Evolutionary conservation across 2,888 invertebrate species (phyloP).

Genomic region (Thereva nobilitata): DNA sequence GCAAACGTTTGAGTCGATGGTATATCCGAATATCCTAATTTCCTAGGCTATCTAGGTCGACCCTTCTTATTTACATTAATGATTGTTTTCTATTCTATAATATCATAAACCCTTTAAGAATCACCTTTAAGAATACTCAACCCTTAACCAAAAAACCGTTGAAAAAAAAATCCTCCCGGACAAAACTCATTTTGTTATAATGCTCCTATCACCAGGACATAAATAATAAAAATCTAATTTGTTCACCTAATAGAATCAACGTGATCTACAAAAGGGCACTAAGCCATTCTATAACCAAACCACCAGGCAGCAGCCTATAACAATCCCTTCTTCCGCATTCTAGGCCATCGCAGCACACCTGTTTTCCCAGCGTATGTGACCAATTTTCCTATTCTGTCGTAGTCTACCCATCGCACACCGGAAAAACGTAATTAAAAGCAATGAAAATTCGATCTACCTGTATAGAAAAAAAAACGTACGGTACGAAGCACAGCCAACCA

Average conservation of each 20-base stretch:
- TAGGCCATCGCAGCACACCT: not conserved
- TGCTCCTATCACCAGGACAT: slow-evolving; percentile 22
- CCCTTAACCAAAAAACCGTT: too few species aligned
- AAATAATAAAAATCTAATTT: slow-evolving; percentile 36
- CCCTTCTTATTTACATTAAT: too few species aligned
- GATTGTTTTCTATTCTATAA: too few species aligned
- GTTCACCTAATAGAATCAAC: slow-evolving; percentile 24
- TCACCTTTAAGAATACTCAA: too few species aligned
- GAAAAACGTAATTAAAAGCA: slow-evolving; percentile 33
- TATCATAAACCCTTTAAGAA: too few species aligned
- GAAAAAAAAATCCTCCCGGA: too few species aligned
- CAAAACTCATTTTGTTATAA: slow-evolving; percentile 17
- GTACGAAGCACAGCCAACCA: too few species aligned
- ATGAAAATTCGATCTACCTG: not conserved
- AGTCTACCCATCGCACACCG: slow-evolving; percentile 10
- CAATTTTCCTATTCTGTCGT: slow-evolving; percentile 24
- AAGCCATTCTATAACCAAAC: not conserved
- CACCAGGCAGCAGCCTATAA: not conserved
- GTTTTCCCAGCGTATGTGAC: slow-evolving; percentile 10
- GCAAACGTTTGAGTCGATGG: too few species aligned
- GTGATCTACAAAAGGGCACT: not conserved
- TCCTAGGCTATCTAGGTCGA: too few species aligned
- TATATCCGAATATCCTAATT: too few species aligned
- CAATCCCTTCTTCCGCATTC: not conserved
- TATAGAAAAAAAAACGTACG: too few species aligned